These are phyloP conservation scores for Chaetodon trifasciatus DNA, from an alignment of 2,797 vertebrate genomes.

Conservation along the genomic window DNA sequence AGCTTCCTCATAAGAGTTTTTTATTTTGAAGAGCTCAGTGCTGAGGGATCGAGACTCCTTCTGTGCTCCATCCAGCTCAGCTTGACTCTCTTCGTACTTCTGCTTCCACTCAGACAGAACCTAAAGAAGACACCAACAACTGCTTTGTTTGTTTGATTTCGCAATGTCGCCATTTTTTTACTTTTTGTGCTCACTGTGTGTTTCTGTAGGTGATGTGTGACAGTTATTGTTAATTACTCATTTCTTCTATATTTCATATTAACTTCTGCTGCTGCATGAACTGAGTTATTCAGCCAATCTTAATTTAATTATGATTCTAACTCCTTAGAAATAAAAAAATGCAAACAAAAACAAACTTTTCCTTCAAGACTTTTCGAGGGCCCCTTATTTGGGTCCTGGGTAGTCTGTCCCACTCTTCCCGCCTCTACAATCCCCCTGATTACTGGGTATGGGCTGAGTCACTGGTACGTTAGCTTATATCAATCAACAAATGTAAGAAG, in stretches of 20 bases:
- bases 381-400: too few relatives aligned
- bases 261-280: background rate
- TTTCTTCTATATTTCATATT: background rate
- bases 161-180: background rate
- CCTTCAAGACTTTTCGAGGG: too few relatives aligned
- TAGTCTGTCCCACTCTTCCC: too few relatives aligned
- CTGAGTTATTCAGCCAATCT: too few relatives aligned
- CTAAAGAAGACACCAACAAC: conserved; percentile 35
- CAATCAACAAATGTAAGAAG: background rate
- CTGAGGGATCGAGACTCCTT: conserved; percentile 85
- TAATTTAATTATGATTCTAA: too few relatives aligned
- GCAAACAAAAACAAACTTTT: too few relatives aligned
- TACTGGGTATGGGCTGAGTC: background rate
- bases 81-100: conserved; percentile 87
- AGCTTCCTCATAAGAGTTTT: conserved; percentile 86
- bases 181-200: background rate
- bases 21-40: conserved; percentile 89
- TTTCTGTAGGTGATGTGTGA: background rate
- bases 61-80: conserved; percentile 86
- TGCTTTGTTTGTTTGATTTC: background rate
- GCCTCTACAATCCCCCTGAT: too few relatives aligned
- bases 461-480: background rate
- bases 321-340: too few relatives aligned
- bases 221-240: background rate
- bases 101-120: conserved; percentile 86